Percentiles rank a stretch among this genome's conserved stretches.
Conservation (phyloP, 2,888 invertebrate species). For the Brenthis daphne region DNA sequence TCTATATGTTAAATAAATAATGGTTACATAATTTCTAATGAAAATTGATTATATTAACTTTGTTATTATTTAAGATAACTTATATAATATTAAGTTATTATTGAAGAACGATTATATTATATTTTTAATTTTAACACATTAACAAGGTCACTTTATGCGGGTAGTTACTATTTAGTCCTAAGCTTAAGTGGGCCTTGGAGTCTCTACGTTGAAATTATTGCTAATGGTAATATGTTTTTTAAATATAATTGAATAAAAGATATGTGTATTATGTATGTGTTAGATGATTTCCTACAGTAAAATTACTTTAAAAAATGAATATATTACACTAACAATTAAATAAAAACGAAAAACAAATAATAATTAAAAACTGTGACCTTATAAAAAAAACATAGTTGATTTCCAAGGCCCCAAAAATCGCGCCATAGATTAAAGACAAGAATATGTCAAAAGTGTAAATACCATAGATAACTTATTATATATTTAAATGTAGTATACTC, state of each 20-base stretch:
- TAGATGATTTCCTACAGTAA: neutral
- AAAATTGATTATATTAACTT: too few species aligned
- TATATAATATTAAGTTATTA: too few species aligned
- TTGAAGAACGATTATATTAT: too few species aligned
- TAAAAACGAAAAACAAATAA: neutral
- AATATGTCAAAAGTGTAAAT: neutral
- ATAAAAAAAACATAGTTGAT: slow-evolving; percentile 1
- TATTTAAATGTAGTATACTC: neutral
- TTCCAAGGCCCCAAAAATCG: slow-evolving; percentile 14
- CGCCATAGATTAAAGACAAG: slow-evolving; percentile 18
- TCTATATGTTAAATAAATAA: too few species aligned
- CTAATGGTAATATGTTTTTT: neutral
- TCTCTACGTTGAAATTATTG: neutral
- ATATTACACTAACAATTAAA: neutral
- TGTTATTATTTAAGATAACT: too few species aligned
- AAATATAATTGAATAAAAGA: neutral
- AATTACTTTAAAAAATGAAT: slow-evolving; percentile 2
- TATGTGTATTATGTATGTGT: too few species aligned
- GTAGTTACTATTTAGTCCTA: slow-evolving; percentile 38
- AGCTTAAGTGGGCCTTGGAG: slow-evolving; percentile 17
- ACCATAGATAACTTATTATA: neutral
- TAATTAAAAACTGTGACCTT: slow-evolving; percentile 11
- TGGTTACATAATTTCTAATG: too few species aligned
- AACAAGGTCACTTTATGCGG: slow-evolving; percentile 32
- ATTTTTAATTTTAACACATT: neutral